Evolutionary conservation across 2,797 vertebrate genomes (phyloP).

Genomic region (Fistularia tabacaria): DNA sequence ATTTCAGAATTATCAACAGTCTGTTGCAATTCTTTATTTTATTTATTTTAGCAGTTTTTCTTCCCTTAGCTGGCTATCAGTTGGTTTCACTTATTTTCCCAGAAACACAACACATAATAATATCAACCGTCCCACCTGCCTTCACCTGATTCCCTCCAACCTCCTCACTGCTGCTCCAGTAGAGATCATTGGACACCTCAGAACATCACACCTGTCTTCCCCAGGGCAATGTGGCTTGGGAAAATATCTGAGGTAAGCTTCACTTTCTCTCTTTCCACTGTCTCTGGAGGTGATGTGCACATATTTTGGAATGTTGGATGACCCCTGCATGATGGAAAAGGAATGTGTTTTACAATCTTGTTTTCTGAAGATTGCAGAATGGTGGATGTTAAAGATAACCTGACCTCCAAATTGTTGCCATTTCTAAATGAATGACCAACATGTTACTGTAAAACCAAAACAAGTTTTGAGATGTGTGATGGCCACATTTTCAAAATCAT

Average conservation of each 20-base stretch:
- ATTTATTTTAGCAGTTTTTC: constrained; percentile 10
- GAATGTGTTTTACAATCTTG: constrained; percentile 1
- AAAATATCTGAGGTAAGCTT: constrained; percentile 58
- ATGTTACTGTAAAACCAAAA: constrained; percentile 26
- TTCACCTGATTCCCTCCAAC: constrained; percentile 36
- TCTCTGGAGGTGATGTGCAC: constrained; percentile 6
- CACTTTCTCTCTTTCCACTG: constrained; percentile 31
- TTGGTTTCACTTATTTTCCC: constrained; percentile 40
- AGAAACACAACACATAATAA: constrained; percentile 59
- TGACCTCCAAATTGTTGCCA: no score
- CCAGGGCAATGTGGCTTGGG: constrained; percentile 56
- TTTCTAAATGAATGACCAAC: not conserved
- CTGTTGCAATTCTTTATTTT: constrained; percentile 20
- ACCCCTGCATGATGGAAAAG: constrained; percentile 28
- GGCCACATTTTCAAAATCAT: constrained; percentile 36
- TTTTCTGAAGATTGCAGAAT: not conserved
- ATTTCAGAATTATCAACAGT: constrained; percentile 47
- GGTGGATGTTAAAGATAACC: not conserved
- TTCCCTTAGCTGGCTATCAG: constrained; percentile 28
- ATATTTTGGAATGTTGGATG: constrained; percentile 27
- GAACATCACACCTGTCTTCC: constrained; percentile 74
- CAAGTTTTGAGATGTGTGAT: constrained; percentile 28
- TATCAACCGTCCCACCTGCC: constrained; percentile 30
- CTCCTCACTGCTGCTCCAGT: constrained; percentile 41
- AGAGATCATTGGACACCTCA: constrained; percentile 54